Base-by-base conservation (phyloP, 2,888 invertebrate genomes). In the Xanthorhoe spadicearia region DNA sequence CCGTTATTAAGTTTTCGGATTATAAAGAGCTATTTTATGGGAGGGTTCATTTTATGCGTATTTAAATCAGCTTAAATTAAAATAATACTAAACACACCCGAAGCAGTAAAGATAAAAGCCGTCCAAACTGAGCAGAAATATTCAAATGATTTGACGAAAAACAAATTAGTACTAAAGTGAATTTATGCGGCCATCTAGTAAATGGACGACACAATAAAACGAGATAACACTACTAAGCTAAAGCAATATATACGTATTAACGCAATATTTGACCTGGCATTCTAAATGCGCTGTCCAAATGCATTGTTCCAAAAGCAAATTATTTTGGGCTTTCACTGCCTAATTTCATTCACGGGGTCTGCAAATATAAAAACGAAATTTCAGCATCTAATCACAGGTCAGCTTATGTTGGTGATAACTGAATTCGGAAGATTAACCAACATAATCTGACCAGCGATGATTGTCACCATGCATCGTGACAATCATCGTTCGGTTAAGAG, bases 191-290 rank as follows among this genome's bases (percentile, higher is more conserved):
- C 49, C 49, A 59, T 55, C 51, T 55, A 51, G 17, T 18, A n/a
- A 59, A 60, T 65, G 60, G 53, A 65, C 55, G 60, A 60, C 55
- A 65, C 55, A 60, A 56, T 60, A 60, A 64, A 64, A 54, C 54
- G 43, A 59, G 49, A 60, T 64, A 64, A 50, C 49, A 58, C 58
- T 38, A 55, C 54, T 43, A 59, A 59, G 64, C 59, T 55, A 32
- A 65, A 55, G 59, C 64, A 43, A 64, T 55, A 59, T 59, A 54
- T 35, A 54, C 28, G 32, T 23, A 55, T 50, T 35, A 43, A 64
- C 64, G 59, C 59, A 64, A 51, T 60, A 64, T 64, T 64, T 60
- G 60, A 55, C 19, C 64, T 65, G 64, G 51, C 35, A 6, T 35
- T 38, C 19, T 48, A 52, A 64, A 64, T 50, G 35, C 54, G 53